phyloP scores from a whole-genome alignment of 2,888 invertebrate genomes.

The Alloscopus bannaensis region DNA sequence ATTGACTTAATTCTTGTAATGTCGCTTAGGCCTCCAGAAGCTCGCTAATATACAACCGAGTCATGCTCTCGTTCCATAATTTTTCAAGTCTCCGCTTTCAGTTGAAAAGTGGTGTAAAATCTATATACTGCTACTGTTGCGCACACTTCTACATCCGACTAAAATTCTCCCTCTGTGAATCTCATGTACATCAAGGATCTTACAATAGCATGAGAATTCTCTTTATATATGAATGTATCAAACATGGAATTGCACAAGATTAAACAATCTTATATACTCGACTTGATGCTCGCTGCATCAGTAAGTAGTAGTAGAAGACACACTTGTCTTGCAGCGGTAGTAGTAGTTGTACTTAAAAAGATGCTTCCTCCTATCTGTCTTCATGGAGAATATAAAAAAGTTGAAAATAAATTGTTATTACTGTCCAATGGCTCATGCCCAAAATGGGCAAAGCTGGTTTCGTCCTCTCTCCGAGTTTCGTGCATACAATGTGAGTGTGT shows the following conservation, averaged over 20 bases:
- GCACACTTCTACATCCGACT: too few relatives aligned
- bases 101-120: constrained; percentile 12
- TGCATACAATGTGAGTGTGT: neutral
- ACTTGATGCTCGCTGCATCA: neutral
- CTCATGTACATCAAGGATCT: too few relatives aligned
- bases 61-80: constrained; percentile 50
- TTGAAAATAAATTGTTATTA: constrained; percentile 70
- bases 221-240: too few relatives aligned
- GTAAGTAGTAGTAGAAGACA: neutral
- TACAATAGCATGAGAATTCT: too few relatives aligned
- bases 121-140: neutral
- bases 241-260: constrained; percentile 26
- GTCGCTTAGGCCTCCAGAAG: constrained; percentile 27
- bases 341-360: constrained; percentile 19
- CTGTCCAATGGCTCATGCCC: constrained; percentile 67
- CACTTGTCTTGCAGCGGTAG: neutral
- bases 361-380: constrained; percentile 47
- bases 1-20: constrained; percentile 35
- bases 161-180: too few relatives aligned
- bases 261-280: constrained; percentile 19
- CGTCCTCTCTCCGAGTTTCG: constrained; percentile 27
- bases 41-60: constrained; percentile 44
- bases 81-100: constrained; percentile 30
- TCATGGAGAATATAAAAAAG: constrained; percentile 50
- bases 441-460: constrained; percentile 67